These are phyloP conservation scores for Anseranas semipalmata DNA, from an alignment of 2,113 vertebrate species.

Conservation along the genomic window DNA sequence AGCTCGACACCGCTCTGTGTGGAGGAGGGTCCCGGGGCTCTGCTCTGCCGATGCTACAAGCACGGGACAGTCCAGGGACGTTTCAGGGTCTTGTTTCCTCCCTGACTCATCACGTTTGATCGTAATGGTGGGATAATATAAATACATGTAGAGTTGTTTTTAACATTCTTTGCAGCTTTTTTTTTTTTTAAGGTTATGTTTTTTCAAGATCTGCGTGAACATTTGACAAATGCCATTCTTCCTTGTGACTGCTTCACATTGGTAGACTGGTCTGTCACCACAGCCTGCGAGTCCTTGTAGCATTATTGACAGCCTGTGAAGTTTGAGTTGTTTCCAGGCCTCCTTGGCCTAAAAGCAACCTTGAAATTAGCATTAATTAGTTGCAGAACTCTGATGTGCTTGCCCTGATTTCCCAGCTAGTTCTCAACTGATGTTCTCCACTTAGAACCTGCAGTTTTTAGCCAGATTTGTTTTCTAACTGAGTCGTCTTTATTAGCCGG, in stretches of 20 bases:
- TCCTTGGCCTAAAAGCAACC: background rate
- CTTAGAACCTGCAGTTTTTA: background rate
- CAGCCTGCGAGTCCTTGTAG: background rate
- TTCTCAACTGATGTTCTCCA: background rate
- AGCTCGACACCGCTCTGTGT: background rate
- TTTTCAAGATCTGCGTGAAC: background rate
- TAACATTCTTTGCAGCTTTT: background rate
- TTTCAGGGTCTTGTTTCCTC: background rate
- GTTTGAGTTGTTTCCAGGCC: background rate
- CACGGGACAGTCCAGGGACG: background rate
- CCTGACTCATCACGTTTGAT: background rate
- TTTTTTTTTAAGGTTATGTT: background rate
- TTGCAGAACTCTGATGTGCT: background rate
- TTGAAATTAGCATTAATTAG: background rate
- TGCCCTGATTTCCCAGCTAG: background rate
- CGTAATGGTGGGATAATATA: background rate
- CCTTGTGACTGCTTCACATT: background rate
- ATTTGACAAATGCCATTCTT: background rate
- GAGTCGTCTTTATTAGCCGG: background rate
- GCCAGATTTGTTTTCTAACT: background rate
- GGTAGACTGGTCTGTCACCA: background rate
- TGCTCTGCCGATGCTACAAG: background rate
- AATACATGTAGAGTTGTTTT: background rate
- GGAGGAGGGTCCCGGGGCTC: background rate
- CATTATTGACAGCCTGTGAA: background rate